Evolutionary conservation across 2,113 vertebrate genomes (phyloP), one percentile per base, ranked within the genome.

Genomic region (Pseudorectes ferrugineus): DNA sequence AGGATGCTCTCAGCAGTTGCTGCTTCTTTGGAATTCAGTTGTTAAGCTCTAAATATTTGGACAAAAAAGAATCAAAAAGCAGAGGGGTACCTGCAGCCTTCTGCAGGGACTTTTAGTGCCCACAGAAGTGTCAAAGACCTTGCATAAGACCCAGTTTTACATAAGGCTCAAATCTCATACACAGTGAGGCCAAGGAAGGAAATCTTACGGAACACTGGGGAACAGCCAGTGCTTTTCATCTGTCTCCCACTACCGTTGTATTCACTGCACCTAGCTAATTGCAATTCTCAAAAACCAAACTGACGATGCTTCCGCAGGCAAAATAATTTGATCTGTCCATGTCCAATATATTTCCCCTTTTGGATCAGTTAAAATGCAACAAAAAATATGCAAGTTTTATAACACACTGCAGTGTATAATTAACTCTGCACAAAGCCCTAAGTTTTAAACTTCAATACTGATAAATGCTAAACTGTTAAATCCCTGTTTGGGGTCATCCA

Each of bases 1-100:
- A 65, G n/a, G 38, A 89, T 92, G 48, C 25, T 88, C 29, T 92
- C 81, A 95, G 74, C 72, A 93, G 38, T 84, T 87, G 33, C 74
- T 85, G 12, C 58, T 75, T 87, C 86, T 89, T 66, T 57, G 35
- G 14, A 67, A 88, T 87, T 86, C 59, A 49, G 65, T 33, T 73
- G 19, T 36, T 86, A 63, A 48, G 43, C 28, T 81, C 25, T 61
- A 91, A 78, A 49, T 86, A 89, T 59, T 57, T 81, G 63, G 48
- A 74, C 51, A 33, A 38, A 74, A 80, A 81, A 48, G n/a, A 29
- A 5, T 25, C 4, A 26, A 75, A 91, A 49, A 78, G 28, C 51
- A 80, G 72, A 66, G 33, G 48, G 46, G 62, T 74, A 85, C 42
- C 58, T 90, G 33, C 59, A 80, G 72, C 38, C 62, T 71, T 67